Percentiles rank a stretch among this genome's conserved stretches.
phyloP scores from a whole-genome alignment of 2,113 vertebrate species.

The Hippocampus mohnikei region DNA sequence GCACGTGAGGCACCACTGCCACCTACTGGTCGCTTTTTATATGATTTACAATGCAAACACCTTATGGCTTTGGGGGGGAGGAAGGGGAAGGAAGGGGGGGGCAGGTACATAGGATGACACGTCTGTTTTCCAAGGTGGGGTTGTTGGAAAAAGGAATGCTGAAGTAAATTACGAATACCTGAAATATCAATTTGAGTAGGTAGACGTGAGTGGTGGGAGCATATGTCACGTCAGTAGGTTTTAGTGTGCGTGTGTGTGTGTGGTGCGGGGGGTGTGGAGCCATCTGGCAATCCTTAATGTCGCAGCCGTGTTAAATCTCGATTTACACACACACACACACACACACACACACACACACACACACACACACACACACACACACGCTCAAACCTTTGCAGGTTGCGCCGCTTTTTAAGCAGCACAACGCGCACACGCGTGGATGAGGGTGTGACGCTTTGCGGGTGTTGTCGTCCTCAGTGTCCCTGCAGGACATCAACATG shows the following conservation, averaged over 20 bases:
- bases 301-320: constrained; percentile 34
- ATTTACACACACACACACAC: too few relatives aligned
- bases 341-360: too few relatives aligned
- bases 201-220: constrained; percentile 24
- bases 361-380: too few relatives aligned
- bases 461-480: constrained; percentile 68
- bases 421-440: constrained; percentile 11
- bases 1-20: too few relatives aligned
- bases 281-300: constrained; percentile 50
- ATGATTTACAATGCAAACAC: too few relatives aligned
- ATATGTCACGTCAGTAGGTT: constrained; percentile 28
- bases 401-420: constrained; percentile 2
- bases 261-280: constrained; percentile 3
- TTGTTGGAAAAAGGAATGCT: not conserved
- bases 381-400: too few relatives aligned
- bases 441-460: not conserved
- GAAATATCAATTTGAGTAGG: not conserved
- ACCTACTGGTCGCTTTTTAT: too few relatives aligned
- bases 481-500: constrained; percentile 93
- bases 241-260: constrained; percentile 35
- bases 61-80: too few relatives aligned
- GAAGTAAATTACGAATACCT: not conserved
- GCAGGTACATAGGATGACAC: too few relatives aligned
- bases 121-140: too few relatives aligned
- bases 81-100: too few relatives aligned